Evolutionary conservation across 2,797 vertebrate genomes (phyloP).

Genomic region (Lacerta bilineata): DNA sequence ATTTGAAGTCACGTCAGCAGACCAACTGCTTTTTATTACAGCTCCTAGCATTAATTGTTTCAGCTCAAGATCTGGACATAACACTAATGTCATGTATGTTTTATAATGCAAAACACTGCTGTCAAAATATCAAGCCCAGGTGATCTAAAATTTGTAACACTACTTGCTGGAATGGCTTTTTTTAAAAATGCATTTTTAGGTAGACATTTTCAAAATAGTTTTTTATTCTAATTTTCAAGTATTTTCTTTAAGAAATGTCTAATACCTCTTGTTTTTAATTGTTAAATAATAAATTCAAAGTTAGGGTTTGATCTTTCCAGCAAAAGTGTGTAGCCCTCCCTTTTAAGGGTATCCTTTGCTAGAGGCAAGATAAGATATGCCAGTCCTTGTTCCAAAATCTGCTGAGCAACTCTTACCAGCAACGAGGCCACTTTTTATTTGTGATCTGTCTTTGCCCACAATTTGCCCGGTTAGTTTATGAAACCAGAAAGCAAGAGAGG

Average conservation of each 20-base stretch:
- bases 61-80: not conserved
- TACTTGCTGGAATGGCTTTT: not conserved
- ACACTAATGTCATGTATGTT: not conserved
- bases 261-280: not conserved
- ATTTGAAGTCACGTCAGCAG: not conserved
- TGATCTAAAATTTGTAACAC: not conserved
- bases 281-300: not conserved
- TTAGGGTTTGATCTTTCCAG: not conserved
- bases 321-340: not conserved
- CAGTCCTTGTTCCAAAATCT: not conserved
- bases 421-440: not conserved
- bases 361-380: not conserved
- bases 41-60: not conserved
- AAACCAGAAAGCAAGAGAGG: not conserved
- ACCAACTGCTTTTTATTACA: not conserved
- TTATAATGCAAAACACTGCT: not conserved
- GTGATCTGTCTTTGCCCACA: not conserved
- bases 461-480: not conserved
- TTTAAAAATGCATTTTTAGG: not conserved
- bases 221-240: constrained; percentile 7
- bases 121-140: not conserved
- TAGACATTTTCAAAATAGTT: not conserved
- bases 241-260: not conserved
- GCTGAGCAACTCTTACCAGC: too few species aligned
- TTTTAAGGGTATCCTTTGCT: not conserved